Evolutionary conservation across 2,797 vertebrate genomes (phyloP), one percentile per base, ranked within the genome.

Genomic region (Psittacula derbiana): DNA sequence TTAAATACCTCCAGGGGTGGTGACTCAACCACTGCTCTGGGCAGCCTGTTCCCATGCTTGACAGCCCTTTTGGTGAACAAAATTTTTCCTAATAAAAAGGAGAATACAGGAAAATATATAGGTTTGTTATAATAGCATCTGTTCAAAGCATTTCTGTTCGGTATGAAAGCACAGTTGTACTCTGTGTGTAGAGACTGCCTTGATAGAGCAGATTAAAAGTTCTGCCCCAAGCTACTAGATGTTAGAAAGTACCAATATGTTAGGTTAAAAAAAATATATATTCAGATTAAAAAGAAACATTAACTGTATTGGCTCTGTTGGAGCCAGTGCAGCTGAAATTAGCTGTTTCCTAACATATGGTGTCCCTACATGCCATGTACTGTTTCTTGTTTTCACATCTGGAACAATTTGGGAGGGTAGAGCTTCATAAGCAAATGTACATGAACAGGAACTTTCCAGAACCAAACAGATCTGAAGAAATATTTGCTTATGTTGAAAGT

Each of bases 371-470:
- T 18, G n/a, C 43, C 25, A 61, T 36, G 15, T n/a, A 31, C 84
- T 73, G 21, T 69, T 95, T 82, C 71, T 66, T 69, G 11, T 65
- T 89, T 88, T 73, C 62, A 92, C 88, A 91, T 82, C 50, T 92
- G 88, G 52, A 82, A 73, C 24, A 21, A 20, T 87, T 86, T 66
- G 57, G 57, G 66, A 91, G 43, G n/a, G 52, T 66, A 86, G 81
- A 80, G 40, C 13, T 2, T 61, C 16, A 53, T 76, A 71, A 80
- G 55, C 52, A 90, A 92, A 85, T 43, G 47, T 73, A 91, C 28
- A 25, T 43, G 69, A 50, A 62, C 8, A 7, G 16, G 47, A 86
- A 88, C 41, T 87, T 80, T 72, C 72, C 50, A 84, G 82, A 81
- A 92, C 41, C 36, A 89, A 73, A 61, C 16, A 52, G 64, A 86